A percentile compares a stretch with the other conserved stretches of the same genome.
Conservation (phyloP, 2,113 vertebrate genomes). For the Heterotis niloticus region DNA sequence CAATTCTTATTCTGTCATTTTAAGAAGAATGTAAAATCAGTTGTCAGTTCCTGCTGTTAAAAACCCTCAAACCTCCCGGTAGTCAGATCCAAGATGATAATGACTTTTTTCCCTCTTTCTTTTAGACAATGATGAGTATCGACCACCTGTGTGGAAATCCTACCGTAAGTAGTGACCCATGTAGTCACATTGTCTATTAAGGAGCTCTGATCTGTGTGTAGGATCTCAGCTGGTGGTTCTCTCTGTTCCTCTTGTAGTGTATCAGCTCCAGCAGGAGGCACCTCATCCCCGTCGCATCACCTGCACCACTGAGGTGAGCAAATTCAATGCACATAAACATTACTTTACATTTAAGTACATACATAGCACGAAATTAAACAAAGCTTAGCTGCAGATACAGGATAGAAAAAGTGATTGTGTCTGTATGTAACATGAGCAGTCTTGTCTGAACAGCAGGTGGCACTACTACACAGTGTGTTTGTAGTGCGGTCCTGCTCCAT, state of each 20-base stretch:
- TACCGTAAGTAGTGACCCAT: conserved; percentile 72
- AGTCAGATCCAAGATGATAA: neutral
- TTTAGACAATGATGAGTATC: conserved; percentile 85
- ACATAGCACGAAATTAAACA: neutral
- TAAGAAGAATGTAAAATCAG: neutral
- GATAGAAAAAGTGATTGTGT: neutral
- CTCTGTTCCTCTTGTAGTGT: conserved; percentile 55
- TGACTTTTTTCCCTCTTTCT: conserved; percentile 40
- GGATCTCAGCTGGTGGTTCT: neutral
- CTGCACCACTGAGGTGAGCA: conserved; percentile 71
- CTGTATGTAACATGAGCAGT: neutral
- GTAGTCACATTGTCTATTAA: neutral
- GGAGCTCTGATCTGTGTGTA: neutral
- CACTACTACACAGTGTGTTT: neutral
- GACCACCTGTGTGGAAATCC: conserved; percentile 87
- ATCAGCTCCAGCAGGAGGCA: conserved; percentile 81
- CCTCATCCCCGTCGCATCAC: conserved; percentile 74
- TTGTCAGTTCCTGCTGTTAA: neutral
- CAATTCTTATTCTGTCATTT: neutral
- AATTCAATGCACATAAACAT: neutral
- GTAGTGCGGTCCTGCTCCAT: neutral
- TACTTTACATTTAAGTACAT: neutral
- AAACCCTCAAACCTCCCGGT: neutral
- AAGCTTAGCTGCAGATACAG: neutral
- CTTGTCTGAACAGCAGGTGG: neutral